Base-by-base conservation (phyloP, 2,888 invertebrate genomes). In the Rosalia funebris region DNA sequence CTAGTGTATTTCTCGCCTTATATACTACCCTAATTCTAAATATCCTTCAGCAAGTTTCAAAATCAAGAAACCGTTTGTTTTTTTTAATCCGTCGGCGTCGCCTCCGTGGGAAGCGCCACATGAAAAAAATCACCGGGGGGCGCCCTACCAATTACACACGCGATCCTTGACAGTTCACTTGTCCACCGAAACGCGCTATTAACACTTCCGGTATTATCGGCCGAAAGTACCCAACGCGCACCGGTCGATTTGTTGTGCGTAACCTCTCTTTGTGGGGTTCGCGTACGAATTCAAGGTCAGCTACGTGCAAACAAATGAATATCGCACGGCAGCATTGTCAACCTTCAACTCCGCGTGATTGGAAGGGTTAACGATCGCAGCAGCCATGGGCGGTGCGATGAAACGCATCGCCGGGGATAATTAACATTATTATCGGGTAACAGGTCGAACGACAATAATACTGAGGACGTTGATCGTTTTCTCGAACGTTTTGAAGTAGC, bases 211-310 rank as follows among this genome's bases (percentile, higher is more conserved):
- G 50, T 25, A 15, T 37, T n/a, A 14, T 19, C 15, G 10, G 37
- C 14, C 37, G 20, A 12, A 7, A 9, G 50, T 11, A 34, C 37
- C 12, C 20, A 12, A n/a, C n/a, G n/a, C n/a, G n/a, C n/a, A n/a
- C n/a, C 53, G n/a, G 53, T 53, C 37, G 53, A 42, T 53, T 41
- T 53, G 53, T 53, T 31, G 53, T 31, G 42, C 25, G 14, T 42
- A 53, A 53, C 31, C 42, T 53, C 47, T 36, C 42, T 67, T 68
- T 64, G 70, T 66, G 65, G 65, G 65, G 66, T 66, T 69, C 65
- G 71, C 69, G 71, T 69, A 68, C 66, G 62, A 57, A 64, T 62
- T 67, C 72, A 73, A 72, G 73, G 72, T 69, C 73, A 68, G 59
- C 54, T 25, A 57, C 62, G 63, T 65, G 65, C 68, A 71, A 71